phyloP scores from a whole-genome alignment of 2,888 invertebrate genomes.

The Tuberolachnus salignus region DNA sequence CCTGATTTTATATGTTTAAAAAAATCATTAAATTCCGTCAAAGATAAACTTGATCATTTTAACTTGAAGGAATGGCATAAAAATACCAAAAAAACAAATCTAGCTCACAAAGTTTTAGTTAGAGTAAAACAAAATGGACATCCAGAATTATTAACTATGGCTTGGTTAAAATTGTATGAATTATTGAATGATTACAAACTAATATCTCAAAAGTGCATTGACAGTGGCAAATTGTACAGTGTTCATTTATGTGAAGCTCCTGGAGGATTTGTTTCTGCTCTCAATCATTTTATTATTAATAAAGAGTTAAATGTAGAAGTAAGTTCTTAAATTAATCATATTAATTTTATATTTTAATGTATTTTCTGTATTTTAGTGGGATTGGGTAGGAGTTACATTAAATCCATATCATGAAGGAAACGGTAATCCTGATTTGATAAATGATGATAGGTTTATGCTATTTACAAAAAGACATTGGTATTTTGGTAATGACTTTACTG shows the following conservation, averaged over 20 bases:
- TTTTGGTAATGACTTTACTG: slow-evolving; percentile 85
- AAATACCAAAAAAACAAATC: slow-evolving; percentile 81
- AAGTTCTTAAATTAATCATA: neutral
- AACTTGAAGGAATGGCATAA: slow-evolving; percentile 80
- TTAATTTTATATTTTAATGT: neutral
- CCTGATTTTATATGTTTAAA: slow-evolving; percentile 65
- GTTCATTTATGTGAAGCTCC: slow-evolving; percentile 96
- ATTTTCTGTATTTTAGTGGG: slow-evolving; percentile 69
- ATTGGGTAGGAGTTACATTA: slow-evolving; percentile 84
- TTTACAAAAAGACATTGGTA: slow-evolving; percentile 82
- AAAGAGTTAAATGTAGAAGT: slow-evolving; percentile 62
- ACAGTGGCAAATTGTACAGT: slow-evolving; percentile 67
- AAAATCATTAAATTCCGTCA: slow-evolving; percentile 74
- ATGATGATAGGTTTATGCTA: slow-evolving; percentile 84
- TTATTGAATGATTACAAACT: slow-evolving; percentile 71
- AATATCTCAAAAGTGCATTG: slow-evolving; percentile 65
- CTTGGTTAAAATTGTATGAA: slow-evolving; percentile 95
- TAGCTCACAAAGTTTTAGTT: slow-evolving; percentile 69
- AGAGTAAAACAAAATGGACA: slow-evolving; percentile 65
- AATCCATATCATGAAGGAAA: slow-evolving; percentile 94
- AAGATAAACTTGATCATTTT: slow-evolving; percentile 79
- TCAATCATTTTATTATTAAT: slow-evolving; percentile 81
- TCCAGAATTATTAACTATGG: slow-evolving; percentile 80
- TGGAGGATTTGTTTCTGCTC: slow-evolving; percentile 88
- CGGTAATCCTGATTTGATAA: slow-evolving; percentile 72